Percentiles rank a stretch among this genome's conserved stretches.
These are phyloP conservation scores for Gallinago nigripennis DNA, from an alignment of 2,797 vertebrate species.

Conservation along the genomic window DNA sequence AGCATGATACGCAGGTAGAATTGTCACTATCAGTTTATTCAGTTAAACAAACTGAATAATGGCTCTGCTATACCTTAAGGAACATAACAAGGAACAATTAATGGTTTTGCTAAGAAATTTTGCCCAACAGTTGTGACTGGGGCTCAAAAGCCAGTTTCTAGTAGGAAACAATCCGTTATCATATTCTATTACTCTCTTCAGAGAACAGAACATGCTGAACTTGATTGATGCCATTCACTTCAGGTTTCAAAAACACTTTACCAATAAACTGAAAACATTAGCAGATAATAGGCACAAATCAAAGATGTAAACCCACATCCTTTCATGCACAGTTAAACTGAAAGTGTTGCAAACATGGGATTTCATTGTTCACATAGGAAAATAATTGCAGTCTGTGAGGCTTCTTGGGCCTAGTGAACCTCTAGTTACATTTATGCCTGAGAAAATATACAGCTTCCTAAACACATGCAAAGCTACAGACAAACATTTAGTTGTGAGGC, in stretches of 20 bases:
- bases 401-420: neutral
- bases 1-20: neutral
- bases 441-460: neutral
- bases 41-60: neutral
- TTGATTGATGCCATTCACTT: neutral
- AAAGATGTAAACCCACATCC: neutral
- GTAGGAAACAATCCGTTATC: neutral
- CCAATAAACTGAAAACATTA: neutral
- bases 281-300: neutral
- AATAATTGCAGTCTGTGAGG: neutral
- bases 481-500: accelerated
- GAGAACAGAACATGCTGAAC: neutral
- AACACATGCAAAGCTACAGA: neutral
- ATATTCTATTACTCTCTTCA: neutral
- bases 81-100: neutral
- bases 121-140: neutral
- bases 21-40: neutral
- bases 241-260: neutral
- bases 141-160: neutral
- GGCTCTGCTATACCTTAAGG: neutral
- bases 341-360: neutral
- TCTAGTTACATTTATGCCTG: neutral
- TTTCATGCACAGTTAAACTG: neutral
- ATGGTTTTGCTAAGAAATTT: neutral
- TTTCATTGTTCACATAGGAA: neutral